phyloP scores from a whole-genome alignment of 1,140 invertebrate genomes.

The Spodoptera frugiperda region DNA sequence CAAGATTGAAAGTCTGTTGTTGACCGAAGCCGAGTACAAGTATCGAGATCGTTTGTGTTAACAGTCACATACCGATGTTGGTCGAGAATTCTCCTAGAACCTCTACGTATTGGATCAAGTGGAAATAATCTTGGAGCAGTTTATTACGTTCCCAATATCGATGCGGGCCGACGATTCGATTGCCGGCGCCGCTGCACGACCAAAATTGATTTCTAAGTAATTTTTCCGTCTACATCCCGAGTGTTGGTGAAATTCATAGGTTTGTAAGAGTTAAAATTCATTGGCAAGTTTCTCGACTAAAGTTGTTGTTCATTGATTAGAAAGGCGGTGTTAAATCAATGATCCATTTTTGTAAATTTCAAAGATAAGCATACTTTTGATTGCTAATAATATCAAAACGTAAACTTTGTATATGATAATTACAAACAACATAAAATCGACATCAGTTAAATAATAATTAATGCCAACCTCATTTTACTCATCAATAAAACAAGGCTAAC shows the following conservation, averaged over 20 bases:
- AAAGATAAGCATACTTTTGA: no score
- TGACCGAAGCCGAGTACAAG: background rate
- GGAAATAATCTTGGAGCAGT: slow-evolving; percentile 72
- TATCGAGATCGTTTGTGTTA: slow-evolving; percentile 18
- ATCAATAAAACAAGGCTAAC: background rate
- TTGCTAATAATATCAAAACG: no score
- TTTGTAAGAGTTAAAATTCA: background rate
- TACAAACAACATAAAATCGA: no score
- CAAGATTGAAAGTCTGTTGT: slow-evolving; percentile 19
- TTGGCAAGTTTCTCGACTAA: no score
- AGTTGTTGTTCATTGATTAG: no score
- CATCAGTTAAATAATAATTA: background rate
- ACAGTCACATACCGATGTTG: slow-evolving; percentile 36
- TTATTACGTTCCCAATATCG: slow-evolving; percentile 80
- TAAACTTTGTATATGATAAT: no score
- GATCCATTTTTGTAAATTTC: no score
- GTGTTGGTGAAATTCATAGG: background rate
- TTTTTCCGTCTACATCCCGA: slow-evolving; percentile 53
- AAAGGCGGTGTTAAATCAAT: no score
- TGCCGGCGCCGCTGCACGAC: slow-evolving; percentile 52
- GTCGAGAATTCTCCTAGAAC: slow-evolving; percentile 53
- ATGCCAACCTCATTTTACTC: background rate
- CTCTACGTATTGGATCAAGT: slow-evolving; percentile 66
- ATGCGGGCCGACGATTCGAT: slow-evolving; percentile 62
- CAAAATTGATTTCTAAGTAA: slow-evolving; percentile 76